These are phyloP conservation scores for Drosophila trichaetosa DNA, from an alignment of 2,888 invertebrate species.

Conservation along the genomic window DNA sequence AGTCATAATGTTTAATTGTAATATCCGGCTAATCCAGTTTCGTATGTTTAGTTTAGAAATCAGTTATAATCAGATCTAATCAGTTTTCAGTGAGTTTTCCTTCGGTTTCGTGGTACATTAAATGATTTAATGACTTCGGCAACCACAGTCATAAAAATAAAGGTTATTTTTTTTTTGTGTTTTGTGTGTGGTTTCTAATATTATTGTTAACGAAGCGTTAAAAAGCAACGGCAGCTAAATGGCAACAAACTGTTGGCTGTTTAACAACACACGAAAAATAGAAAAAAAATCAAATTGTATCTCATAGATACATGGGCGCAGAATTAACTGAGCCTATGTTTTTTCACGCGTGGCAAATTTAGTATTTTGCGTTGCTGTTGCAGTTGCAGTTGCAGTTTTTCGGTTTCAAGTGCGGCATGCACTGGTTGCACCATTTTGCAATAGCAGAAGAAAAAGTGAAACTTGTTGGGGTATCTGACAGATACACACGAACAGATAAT, in stretches of 20 bases:
- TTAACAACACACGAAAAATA: slow-evolving; percentile 40
- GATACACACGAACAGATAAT: slow-evolving; percentile 70
- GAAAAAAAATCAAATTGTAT: slow-evolving; percentile 15
- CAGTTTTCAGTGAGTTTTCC: not conserved
- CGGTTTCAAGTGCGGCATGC: slow-evolving; percentile 71
- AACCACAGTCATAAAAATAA: slow-evolving; percentile 29
- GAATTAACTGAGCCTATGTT: slow-evolving; percentile 20
- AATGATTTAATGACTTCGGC: slow-evolving; percentile 60
- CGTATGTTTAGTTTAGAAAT: slow-evolving; percentile 38
- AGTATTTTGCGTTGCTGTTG: slow-evolving; percentile 22
- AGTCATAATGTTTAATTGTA: slow-evolving; percentile 29
- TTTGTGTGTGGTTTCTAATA: slow-evolving; percentile 1
- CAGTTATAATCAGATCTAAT: slow-evolving; percentile 4
- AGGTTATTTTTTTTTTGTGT: slow-evolving; percentile 23
- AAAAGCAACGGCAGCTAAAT: slow-evolving; percentile 56
- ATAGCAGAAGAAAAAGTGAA: slow-evolving; percentile 61
- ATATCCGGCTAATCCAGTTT: slow-evolving; percentile 44
- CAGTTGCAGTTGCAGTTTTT: slow-evolving; percentile 17
- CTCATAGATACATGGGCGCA: slow-evolving; percentile 34
- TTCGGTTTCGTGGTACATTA: slow-evolving; percentile 61
- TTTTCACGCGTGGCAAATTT: slow-evolving; percentile 57
- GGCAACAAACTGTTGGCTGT: slow-evolving; percentile 69
- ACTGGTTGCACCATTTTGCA: slow-evolving; percentile 58
- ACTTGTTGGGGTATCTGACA: slow-evolving; percentile 58
- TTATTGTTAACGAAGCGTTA: slow-evolving; percentile 69